Conservation (phyloP, 2,888 invertebrate genomes). For the Sarcophaga caerulescens region DNA sequence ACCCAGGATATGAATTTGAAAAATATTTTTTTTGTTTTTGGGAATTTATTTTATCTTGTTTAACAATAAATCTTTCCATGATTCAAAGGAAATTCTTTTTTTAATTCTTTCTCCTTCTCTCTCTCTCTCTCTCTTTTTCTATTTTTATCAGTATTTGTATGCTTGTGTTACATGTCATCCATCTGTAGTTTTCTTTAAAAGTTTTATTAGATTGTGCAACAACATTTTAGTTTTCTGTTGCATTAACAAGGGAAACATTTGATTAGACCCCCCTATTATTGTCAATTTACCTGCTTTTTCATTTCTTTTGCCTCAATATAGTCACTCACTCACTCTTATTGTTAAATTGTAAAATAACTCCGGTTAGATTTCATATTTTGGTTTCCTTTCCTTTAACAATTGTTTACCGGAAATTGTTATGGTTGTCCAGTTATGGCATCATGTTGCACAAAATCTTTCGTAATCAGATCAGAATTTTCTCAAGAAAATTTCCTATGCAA, state of each 20-base stretch:
- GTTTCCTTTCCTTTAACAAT: not conserved
- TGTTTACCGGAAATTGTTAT: conserved; percentile 31
- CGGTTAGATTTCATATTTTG: not conserved
- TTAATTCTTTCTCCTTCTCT: no score
- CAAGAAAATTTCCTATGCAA: not conserved
- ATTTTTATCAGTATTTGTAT: no score
- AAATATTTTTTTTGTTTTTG: no score
- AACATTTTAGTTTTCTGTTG: not conserved
- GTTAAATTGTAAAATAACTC: not conserved
- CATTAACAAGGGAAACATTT: not conserved
- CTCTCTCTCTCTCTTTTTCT: no score
- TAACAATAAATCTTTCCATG: no score
- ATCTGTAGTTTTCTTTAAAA: not conserved
- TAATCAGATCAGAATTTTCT: not conserved
- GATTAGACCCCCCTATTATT: not conserved
- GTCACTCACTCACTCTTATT: no score
- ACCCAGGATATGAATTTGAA: no score
- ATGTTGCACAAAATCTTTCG: not conserved
- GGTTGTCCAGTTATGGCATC: conserved; percentile 12
- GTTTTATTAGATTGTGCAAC: not conserved
- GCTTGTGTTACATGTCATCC: no score
- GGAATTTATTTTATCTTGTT: no score
- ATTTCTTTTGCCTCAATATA: no score
- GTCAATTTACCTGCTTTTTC: not conserved
- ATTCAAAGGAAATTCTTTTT: no score